These are phyloP conservation scores for Drepana falcataria DNA, from an alignment of 2,888 invertebrate genomes.

Conservation along the genomic window DNA sequence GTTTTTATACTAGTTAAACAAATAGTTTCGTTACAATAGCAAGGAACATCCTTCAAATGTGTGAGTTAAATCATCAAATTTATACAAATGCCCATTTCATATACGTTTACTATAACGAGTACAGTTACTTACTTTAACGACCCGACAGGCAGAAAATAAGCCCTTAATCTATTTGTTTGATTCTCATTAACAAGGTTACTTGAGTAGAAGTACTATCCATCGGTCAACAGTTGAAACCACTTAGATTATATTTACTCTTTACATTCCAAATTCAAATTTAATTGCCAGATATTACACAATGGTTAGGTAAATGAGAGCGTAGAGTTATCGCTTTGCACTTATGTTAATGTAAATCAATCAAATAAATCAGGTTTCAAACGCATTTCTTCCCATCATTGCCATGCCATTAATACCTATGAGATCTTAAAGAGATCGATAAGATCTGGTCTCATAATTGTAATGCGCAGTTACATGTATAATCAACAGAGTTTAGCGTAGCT, in stretches of 20 bases:
- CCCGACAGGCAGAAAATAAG: too few relatives aligned
- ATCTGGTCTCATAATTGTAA: slow-evolving; percentile 1
- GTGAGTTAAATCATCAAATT: too few relatives aligned
- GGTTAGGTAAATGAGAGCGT: too few relatives aligned
- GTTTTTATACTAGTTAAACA: too few relatives aligned
- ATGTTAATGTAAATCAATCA: background rate
- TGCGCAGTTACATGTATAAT: background rate
- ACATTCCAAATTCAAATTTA: too few relatives aligned
- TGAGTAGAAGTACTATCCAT: slow-evolving; percentile 19
- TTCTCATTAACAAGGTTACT: slow-evolving; percentile 42
- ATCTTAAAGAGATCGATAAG: background rate
- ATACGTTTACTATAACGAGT: too few relatives aligned
- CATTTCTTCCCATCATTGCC: background rate
- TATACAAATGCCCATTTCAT: too few relatives aligned
- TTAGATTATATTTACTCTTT: background rate
- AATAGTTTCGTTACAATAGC: too few relatives aligned
- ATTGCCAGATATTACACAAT: background rate
- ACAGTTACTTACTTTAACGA: too few relatives aligned
- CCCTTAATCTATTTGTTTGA: slow-evolving; percentile 37
- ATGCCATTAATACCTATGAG: background rate
- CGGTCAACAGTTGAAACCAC: background rate
- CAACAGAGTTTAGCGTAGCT: too few relatives aligned
- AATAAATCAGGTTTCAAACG: background rate
- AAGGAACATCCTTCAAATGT: too few relatives aligned
- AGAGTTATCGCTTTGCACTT: background rate